Evolutionary conservation across 2,888 invertebrate genomes (phyloP).

Genomic region (Mamestra brassicae): DNA sequence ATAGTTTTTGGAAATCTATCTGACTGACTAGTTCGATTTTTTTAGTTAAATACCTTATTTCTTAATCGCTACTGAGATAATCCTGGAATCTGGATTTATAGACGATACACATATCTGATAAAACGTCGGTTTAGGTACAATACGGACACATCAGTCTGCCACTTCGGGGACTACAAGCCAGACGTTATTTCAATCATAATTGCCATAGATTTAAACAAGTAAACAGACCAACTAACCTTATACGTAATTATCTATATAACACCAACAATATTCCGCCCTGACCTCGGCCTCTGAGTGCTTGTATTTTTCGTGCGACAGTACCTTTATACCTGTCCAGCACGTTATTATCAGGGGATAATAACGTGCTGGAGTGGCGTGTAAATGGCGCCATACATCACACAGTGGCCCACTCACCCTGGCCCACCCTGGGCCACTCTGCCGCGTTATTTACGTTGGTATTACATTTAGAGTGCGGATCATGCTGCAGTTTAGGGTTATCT

Average conservation of each 20-base stretch:
- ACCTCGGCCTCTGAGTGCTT: conserved; percentile 35
- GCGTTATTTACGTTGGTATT: conserved; percentile 53
- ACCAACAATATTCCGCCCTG: conserved; percentile 27
- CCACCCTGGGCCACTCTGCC: conserved; percentile 46
- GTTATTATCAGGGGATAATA: too few relatives aligned
- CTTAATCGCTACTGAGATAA: too few relatives aligned
- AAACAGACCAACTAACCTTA: neutral
- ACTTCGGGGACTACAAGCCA: neutral
- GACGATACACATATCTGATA: too few relatives aligned
- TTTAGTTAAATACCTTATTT: too few relatives aligned
- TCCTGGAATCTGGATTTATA: too few relatives aligned
- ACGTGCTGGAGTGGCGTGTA: conserved; percentile 55
- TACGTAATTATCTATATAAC: neutral
- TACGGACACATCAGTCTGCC: neutral
- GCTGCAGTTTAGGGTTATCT: conserved; percentile 11
- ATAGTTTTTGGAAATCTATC: too few relatives aligned
- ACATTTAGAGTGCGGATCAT: conserved; percentile 31
- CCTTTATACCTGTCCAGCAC: conserved; percentile 51
- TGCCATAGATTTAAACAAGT: conserved; percentile 21
- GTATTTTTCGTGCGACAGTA: conserved; percentile 55
- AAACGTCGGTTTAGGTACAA: too few relatives aligned
- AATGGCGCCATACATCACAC: conserved; percentile 59
- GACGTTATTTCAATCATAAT: neutral
- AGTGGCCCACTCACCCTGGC: conserved; percentile 52
- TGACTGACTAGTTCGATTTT: too few relatives aligned